A percentile compares a stretch with the other conserved stretches of the same genome.
Conservation (phyloP, 1,140 invertebrate species). For the Ceratina australensis region DNA sequence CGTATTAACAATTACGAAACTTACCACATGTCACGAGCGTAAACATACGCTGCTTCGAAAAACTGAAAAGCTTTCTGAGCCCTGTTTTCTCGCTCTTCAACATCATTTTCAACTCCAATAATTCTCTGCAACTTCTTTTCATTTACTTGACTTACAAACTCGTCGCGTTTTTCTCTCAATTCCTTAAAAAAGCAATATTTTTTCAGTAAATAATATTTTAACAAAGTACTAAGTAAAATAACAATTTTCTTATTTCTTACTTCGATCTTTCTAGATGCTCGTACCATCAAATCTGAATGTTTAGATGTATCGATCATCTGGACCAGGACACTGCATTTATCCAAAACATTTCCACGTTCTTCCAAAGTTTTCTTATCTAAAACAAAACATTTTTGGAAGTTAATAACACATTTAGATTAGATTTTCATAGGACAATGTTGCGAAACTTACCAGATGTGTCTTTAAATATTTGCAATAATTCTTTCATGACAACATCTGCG, state of each 20-base stretch:
- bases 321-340: conserved; percentile 64
- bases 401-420: neutral
- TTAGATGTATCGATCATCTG: conserved; percentile 64
- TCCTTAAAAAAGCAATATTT: conserved; percentile 54
- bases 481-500: conserved; percentile 60
- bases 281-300: conserved; percentile 55
- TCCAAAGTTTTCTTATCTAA: conserved; percentile 60
- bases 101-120: conserved; percentile 44
- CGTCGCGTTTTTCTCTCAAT: conserved; percentile 52
- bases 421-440: neutral
- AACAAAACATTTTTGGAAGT: conserved; percentile 32
- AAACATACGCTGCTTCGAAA: conserved; percentile 68
- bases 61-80: conserved; percentile 63
- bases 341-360: conserved; percentile 59
- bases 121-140: conserved; percentile 49
- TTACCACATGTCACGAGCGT: conserved; percentile 68
- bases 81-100: conserved; percentile 50
- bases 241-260: conserved; percentile 40
- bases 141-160: conserved; percentile 39
- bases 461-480: conserved; percentile 62
- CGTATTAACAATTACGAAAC: neutral
- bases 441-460: conserved; percentile 47
- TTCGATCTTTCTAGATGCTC: conserved; percentile 50
- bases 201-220: neutral
- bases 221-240: neutral